A percentile compares a stretch with the other conserved stretches of the same genome.
Conservation (phyloP, 2,113 vertebrate genomes). For the Uria aalge region DNA sequence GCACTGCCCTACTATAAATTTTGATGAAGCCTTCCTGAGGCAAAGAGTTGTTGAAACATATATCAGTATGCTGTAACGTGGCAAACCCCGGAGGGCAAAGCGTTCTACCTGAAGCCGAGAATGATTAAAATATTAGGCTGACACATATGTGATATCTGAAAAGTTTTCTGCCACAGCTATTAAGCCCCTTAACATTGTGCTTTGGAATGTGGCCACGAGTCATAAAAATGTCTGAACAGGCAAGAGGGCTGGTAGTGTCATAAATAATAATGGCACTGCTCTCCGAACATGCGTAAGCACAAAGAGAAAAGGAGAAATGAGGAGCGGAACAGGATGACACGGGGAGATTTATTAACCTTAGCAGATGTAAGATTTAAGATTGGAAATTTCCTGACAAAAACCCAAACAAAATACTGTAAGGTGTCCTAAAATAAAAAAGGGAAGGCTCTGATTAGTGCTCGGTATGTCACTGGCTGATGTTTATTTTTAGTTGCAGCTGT, state of each 20-base stretch:
- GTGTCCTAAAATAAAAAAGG: constrained; percentile 3
- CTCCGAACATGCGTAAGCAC: not conserved
- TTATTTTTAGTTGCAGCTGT: constrained; percentile 11
- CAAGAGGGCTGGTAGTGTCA: constrained; percentile 7
- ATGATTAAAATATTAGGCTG: constrained; percentile 44
- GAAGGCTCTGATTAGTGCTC: not conserved
- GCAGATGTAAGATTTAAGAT: constrained; percentile 24
- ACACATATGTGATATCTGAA: not conserved
- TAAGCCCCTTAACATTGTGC: constrained; percentile 19
- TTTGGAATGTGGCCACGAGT: constrained; percentile 51
- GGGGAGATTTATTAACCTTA: constrained; percentile 38
- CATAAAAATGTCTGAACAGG: constrained; percentile 50
- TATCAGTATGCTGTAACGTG: constrained; percentile 5
- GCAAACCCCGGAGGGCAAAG: not conserved
- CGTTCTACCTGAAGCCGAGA: not conserved
- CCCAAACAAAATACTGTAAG: not conserved
- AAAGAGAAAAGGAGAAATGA: not conserved
- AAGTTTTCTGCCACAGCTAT: constrained; percentile 47
- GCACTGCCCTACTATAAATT: constrained; percentile 7
- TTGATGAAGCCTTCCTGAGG: not conserved
- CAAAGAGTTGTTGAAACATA: not conserved
- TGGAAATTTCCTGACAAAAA: not conserved
- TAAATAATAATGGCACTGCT: constrained; percentile 25
- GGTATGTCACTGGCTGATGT: not conserved
- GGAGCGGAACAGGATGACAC: not conserved